These are phyloP conservation scores for Pararge aegeria DNA, from an alignment of 1,140 invertebrate species.

Conservation along the genomic window DNA sequence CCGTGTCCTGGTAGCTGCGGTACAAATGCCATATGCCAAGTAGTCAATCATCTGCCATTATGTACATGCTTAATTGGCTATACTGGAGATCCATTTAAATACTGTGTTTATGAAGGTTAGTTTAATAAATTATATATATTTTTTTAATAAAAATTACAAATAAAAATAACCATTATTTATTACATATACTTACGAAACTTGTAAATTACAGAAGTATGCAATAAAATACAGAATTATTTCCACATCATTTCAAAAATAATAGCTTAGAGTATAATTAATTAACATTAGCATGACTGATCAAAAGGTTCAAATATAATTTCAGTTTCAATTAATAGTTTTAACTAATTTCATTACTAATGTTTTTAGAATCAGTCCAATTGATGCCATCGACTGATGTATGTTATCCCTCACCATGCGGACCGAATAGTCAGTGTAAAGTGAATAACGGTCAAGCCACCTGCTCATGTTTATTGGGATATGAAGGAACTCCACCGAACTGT, in stretches of 20 bases:
- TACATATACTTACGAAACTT: too few relatives aligned
- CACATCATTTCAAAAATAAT: too few relatives aligned
- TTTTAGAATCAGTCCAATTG: conserved; percentile 50
- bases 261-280: too few relatives aligned
- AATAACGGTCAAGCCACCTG: conserved; percentile 81
- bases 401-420: conserved; percentile 83
- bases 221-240: too few relatives aligned
- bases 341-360: background rate
- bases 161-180: too few relatives aligned
- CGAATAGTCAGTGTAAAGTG: conserved; percentile 83
- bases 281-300: too few relatives aligned
- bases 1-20: conserved; percentile 84
- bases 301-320: too few relatives aligned
- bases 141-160: background rate
- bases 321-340: background rate
- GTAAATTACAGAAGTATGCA: too few relatives aligned
- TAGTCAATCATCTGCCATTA: conserved; percentile 82
- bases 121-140: background rate
- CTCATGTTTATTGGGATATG: conserved; percentile 82
- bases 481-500: conserved; percentile 81
- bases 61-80: conserved; percentile 85
- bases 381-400: conserved; percentile 77
- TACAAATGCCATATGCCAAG: conserved; percentile 83
- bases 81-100: conserved; percentile 86
- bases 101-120: conserved; percentile 79